Percentiles rank a stretch among this genome's conserved stretches.
phyloP scores from a whole-genome alignment of 2,113 vertebrate genomes.

The Takifugu bimaculatus region DNA sequence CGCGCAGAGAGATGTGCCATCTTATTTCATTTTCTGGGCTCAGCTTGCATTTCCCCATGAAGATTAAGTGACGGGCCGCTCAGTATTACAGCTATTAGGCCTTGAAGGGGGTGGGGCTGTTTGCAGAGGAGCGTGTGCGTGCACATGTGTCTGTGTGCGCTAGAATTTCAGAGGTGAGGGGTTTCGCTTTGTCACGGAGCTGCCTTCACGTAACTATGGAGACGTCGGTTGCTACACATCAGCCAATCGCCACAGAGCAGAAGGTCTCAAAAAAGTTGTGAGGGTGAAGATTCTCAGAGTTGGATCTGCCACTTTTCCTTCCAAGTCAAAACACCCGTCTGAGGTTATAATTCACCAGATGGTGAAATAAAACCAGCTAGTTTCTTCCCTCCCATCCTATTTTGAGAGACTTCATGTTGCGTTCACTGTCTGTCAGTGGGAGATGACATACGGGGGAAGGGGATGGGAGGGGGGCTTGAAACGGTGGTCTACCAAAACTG shows the following conservation, averaged over 20 bases:
- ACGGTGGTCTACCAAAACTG: too few relatives aligned
- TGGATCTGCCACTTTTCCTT: neutral
- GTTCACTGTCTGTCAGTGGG: too few relatives aligned
- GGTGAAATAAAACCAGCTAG: neutral
- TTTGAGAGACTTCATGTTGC: too few relatives aligned
- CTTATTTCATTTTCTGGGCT: slow-evolving; percentile 44
- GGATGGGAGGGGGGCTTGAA: too few relatives aligned
- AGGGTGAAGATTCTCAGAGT: neutral
- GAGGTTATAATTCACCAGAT: slow-evolving; percentile 7
- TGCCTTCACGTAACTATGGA: slow-evolving; percentile 61
- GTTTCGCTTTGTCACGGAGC: slow-evolving; percentile 31
- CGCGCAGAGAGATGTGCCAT: slow-evolving; percentile 35
- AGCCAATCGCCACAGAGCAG: slow-evolving; percentile 48
- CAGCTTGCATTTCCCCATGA: slow-evolving; percentile 54
- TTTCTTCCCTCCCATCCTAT: neutral
- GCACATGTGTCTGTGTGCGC: neutral
- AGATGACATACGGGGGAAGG: too few relatives aligned
- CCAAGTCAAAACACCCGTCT: neutral
- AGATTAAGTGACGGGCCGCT: slow-evolving; percentile 54
- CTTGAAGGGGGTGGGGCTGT: slow-evolving; percentile 11
- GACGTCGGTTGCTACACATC: slow-evolving; percentile 63
- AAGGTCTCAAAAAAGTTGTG: slow-evolving; percentile 32
- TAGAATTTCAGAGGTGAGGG: slow-evolving; percentile 5
- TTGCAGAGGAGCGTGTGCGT: neutral
- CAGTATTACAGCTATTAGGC: slow-evolving; percentile 55